Percentiles rank a stretch among this genome's conserved stretches.
phyloP scores from a whole-genome alignment of 2,797 vertebrate genomes.

The Notolabrus celidotus region DNA sequence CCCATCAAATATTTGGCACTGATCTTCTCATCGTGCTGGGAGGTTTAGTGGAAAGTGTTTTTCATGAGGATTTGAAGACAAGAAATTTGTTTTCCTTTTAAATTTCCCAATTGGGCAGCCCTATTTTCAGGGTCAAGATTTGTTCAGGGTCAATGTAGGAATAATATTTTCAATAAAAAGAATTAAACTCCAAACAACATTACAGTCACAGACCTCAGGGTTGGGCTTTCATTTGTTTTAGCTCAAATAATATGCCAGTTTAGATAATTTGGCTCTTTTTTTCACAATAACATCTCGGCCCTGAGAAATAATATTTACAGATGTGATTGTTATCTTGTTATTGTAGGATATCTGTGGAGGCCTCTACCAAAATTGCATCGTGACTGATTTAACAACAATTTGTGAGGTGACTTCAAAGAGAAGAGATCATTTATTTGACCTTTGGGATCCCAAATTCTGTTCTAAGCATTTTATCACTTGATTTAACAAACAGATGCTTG shows the following conservation, averaged over 20 bases:
- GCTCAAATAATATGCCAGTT: background rate
- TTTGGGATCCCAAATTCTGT: conserved; percentile 14
- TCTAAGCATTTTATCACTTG: conserved; percentile 28
- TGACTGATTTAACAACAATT: conserved; percentile 9
- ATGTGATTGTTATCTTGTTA: background rate
- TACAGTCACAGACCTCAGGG: background rate
- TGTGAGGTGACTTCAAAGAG: background rate
- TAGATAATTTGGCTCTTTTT: background rate
- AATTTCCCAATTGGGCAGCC: conserved; percentile 22
- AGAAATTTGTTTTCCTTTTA: conserved; percentile 33
- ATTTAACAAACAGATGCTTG: conserved; percentile 44
- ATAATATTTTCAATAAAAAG: conserved; percentile 13
- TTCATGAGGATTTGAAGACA: background rate
- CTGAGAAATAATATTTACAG: conserved; percentile 8
- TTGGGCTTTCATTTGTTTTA: conserved; percentile 16
- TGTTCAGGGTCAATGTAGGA: conserved; percentile 7
- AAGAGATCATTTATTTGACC: conserved; percentile 39
- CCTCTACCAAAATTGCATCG: background rate
- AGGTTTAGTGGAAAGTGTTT: conserved; percentile 24
- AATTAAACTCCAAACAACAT: background rate
- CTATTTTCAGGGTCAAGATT: conserved; percentile 35
- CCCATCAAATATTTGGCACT: conserved; percentile 32
- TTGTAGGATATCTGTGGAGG: conserved; percentile 8
- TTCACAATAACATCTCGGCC: background rate
- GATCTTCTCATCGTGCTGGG: conserved; percentile 20